Base-by-base conservation (phyloP, 2,113 vertebrate genomes). In the Cyprinodon tularosa region DNA sequence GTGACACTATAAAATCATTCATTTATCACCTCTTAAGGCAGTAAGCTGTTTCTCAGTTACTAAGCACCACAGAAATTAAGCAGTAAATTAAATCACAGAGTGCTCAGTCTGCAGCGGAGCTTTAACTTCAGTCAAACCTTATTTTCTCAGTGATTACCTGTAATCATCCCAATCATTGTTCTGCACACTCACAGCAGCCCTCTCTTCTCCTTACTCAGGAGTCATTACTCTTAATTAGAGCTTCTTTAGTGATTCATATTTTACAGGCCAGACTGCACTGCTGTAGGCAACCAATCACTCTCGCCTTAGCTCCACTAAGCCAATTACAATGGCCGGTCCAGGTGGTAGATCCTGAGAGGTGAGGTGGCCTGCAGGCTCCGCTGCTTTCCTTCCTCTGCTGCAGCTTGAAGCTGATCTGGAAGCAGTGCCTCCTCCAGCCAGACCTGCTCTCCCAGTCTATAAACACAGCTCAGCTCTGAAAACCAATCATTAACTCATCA, bases 381-480 rank as follows among this genome's bases (percentile, higher is more conserved):
- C 68, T 5, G 61, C 29, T 12, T 13, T 40, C 3, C 38, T n/a
- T 69, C 60, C n/a, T 14, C 37, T 9, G 45, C 12, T 14, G 62
- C 48, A 68, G 77, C 59, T 59, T 45, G 48, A 57, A 13, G 36
- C 84, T 77, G 84, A 84, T 78, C 71, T 40, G 36, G 40, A 68
- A 74, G 37, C 84, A 53, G 78, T 37, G 22, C 3, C 20, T 37
- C 39, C 48, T 47, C 40, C 5, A 15, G 61, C 64, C 62, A 4
- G 60, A 94, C 94, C 90, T 80, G 94, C 90, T 91, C 86, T 84
- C 87, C 93, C 83, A 89, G 90, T 93, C 91, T 81, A 74, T 93
- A 92, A 93, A 93, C 66, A 77, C 90, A 84, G 80, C 86, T 83
- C 74, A 48, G 67, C 64, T 70, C 3, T 0, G 2, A 45, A 70